Evolutionary conservation across 2,888 invertebrate species (phyloP).

Genomic region (Priocnemis perturbator): DNA sequence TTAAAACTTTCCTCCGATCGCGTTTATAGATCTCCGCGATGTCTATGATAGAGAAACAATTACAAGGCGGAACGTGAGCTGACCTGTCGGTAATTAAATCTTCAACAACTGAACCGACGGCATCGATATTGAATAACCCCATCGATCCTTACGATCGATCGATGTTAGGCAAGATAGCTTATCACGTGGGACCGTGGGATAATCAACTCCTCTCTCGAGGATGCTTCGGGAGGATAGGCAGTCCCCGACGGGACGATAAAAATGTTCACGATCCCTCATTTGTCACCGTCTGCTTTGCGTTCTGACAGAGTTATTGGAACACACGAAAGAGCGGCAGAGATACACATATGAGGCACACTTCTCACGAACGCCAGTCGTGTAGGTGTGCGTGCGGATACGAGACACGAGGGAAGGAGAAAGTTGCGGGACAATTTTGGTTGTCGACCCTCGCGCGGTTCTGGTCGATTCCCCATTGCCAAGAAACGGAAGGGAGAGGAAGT

Average conservation of each 20-base stretch:
- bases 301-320: constrained; percentile 20
- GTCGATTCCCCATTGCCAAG: background rate
- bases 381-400: background rate
- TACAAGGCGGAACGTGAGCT: too few relatives aligned
- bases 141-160: constrained; percentile 26
- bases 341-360: constrained; percentile 2
- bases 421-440: constrained; percentile 9
- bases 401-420: constrained; percentile 6
- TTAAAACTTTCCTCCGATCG: too few relatives aligned
- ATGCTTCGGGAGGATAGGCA: constrained; percentile 7
- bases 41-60: too few relatives aligned
- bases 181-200: constrained; percentile 19
- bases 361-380: too few relatives aligned
- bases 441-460: constrained; percentile 6
- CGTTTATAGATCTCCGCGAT: too few relatives aligned
- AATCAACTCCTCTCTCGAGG: background rate
- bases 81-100: too few relatives aligned
- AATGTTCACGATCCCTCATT: constrained; percentile 32
- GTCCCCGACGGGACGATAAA: constrained; percentile 28
- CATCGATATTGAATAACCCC: background rate
- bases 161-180: constrained; percentile 40
- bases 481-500: constrained; percentile 3
- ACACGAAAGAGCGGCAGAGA: constrained; percentile 9
- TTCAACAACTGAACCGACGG: too few relatives aligned
- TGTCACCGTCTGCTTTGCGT: constrained; percentile 23